These are phyloP conservation scores for Perizoma flavofasciatum DNA, from an alignment of 2,888 invertebrate species.

Conservation along the genomic window DNA sequence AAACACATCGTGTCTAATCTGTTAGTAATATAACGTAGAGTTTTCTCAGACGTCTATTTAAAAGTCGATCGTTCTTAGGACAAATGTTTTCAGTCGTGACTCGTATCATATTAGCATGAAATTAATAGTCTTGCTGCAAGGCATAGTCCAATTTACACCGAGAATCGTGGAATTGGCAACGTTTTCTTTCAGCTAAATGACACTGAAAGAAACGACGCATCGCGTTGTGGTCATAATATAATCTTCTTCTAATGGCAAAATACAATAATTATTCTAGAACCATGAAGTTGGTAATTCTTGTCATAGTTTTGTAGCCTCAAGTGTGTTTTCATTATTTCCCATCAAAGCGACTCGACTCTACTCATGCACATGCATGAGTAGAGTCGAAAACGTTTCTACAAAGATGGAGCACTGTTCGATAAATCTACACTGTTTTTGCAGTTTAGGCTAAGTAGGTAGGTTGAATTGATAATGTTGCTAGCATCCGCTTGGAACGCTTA, in stretches of 20 bases:
- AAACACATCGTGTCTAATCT: constrained; percentile 30
- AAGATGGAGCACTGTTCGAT: too few relatives aligned
- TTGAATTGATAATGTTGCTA: too few relatives aligned
- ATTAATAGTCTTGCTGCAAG: constrained; percentile 29
- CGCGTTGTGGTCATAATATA: too few relatives aligned
- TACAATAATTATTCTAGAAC: background rate
- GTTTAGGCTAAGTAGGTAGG: background rate
- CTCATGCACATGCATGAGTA: background rate
- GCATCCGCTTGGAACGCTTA: background rate
- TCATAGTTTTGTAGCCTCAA: background rate
- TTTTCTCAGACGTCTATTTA: constrained; percentile 5
- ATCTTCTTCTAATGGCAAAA: too few relatives aligned
- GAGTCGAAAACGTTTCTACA: background rate
- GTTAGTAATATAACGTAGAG: background rate
- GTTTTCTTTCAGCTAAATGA: too few relatives aligned
- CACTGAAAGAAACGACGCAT: too few relatives aligned
- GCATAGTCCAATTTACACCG: constrained; percentile 5
- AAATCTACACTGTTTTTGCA: background rate
- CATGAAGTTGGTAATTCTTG: background rate
- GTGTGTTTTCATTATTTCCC: background rate
- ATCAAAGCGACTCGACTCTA: background rate
- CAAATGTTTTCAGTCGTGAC: constrained; percentile 30
- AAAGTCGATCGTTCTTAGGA: constrained; percentile 9
- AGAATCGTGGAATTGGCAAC: constrained; percentile 3
- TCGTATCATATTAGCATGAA: constrained; percentile 33